Conservation (phyloP, 2,113 vertebrate genomes). For the Pterophyllum scalare region DNA sequence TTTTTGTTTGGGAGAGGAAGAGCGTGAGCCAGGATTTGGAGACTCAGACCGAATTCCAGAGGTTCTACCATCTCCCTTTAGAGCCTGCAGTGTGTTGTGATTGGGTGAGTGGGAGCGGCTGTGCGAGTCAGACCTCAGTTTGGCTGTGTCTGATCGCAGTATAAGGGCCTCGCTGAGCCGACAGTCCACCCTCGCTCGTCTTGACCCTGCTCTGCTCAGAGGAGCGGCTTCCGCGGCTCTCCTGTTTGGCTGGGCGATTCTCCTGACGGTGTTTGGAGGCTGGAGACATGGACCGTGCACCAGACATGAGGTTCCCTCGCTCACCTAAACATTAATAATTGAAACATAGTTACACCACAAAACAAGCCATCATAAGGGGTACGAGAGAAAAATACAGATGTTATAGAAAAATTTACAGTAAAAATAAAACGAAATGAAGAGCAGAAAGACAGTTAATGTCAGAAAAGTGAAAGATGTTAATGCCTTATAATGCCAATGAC, state of each 20-base stretch:
- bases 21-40: slow-evolving; percentile 90
- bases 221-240: slow-evolving; percentile 86
- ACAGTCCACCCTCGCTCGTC: slow-evolving; percentile 84
- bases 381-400: not conserved
- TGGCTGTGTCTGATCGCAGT: slow-evolving; percentile 93
- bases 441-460: slow-evolving; percentile 25
- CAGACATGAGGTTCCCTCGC: slow-evolving; percentile 84
- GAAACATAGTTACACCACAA: slow-evolving; percentile 51
- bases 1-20: slow-evolving; percentile 95
- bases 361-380: not conserved
- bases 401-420: not conserved
- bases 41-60: slow-evolving; percentile 90
- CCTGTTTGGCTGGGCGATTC: slow-evolving; percentile 88
- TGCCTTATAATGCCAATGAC: slow-evolving; percentile 5
- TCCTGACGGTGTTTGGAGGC: slow-evolving; percentile 90
- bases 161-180: slow-evolving; percentile 94
- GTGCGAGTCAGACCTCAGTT: slow-evolving; percentile 95
- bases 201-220: slow-evolving; percentile 88
- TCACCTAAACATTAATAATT: slow-evolving; percentile 85
- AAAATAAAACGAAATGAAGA: slow-evolving; percentile 42
- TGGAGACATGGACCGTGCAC: slow-evolving; percentile 85
- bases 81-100: slow-evolving; percentile 95
- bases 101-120: slow-evolving; percentile 97
- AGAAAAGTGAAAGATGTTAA: slow-evolving; percentile 40
- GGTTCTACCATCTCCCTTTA: slow-evolving; percentile 91